Base-by-base conservation (phyloP, 2,797 vertebrate species). In the Lagocephalus sceleratus region DNA sequence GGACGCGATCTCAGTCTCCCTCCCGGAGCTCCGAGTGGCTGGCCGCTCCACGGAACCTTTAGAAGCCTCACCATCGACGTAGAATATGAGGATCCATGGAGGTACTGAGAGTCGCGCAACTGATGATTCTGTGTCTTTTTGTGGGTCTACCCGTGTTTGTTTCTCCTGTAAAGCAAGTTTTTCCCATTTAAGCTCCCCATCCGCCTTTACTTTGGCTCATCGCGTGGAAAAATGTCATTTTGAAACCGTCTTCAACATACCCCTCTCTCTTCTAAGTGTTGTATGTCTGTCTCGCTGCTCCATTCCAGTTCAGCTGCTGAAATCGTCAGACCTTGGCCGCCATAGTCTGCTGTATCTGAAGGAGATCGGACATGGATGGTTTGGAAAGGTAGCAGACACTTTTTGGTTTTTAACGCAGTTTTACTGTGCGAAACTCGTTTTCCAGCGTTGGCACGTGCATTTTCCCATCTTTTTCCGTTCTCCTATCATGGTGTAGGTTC, bases 291-390 rank as follows among this genome's bases (percentile, higher is more conserved):
- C 39, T 60, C 40, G 55, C 53, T 60, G n/a, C 69, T 25, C 16
- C 56, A 2, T 60, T 74, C 70, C 85, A 98, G 96, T 94, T 76
- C 95, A 96, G 86, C 89, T 95, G 75, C 91, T 96, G 88, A 94
- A 94, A 78, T 93, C 94, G 29, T 86, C 93, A 16, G 94, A 94
- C 72, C 91, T 97, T 64, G 94, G 94, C 66, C 93, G 94, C 54
- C 95, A 97, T 80, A 96, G 94, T 79, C 91, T 99, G 26, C 91
- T 98, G 48, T 98, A 96, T 91, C 89, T 99, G 68, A 95, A 97
- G 84, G 96, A 98, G 85, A 94, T 98, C 0, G 96, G 96, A 50
- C 92, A 92, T 1, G 95, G 95, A 66, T 99, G 96, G 97, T 98
- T 99, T 1, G 95, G 96, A 69, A 98, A 96, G 93, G 97, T 97